A percentile compares a stretch with the other conserved stretches of the same genome.
phyloP scores from a whole-genome alignment of 64 coral and sea anemone species.

The Actinia equina region DNA sequence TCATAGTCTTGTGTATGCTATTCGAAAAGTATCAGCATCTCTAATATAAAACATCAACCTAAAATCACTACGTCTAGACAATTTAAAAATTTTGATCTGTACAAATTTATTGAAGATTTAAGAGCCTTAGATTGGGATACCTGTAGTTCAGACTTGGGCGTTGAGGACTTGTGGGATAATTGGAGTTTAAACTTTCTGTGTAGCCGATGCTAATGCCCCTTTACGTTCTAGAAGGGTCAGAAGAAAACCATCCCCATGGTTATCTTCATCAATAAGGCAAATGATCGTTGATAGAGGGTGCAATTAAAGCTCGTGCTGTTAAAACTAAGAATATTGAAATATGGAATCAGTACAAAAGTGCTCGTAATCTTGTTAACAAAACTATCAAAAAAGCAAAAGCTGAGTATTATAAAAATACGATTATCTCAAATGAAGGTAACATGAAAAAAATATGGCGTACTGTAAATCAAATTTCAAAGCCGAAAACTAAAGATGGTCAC shows the following conservation, averaged over 20 bases:
- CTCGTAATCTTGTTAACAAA: slow-evolving; percentile 23
- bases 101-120: neutral
- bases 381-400: slow-evolving; percentile 12
- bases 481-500: neutral
- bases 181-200: neutral
- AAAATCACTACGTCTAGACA: slow-evolving; percentile 20
- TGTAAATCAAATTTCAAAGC: slow-evolving; percentile 11
- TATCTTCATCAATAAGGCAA: neutral
- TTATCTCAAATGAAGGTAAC: slow-evolving; percentile 14
- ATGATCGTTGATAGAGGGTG: slow-evolving; percentile 10
- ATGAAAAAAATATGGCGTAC: slow-evolving; percentile 32
- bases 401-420: slow-evolving; percentile 22
- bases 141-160: neutral
- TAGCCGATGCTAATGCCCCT: slow-evolving; percentile 18
- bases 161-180: neutral
- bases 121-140: neutral
- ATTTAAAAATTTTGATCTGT: slow-evolving; percentile 1
- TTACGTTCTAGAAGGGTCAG: slow-evolving; percentile 15
- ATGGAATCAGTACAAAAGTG: slow-evolving; percentile 27
- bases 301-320: neutral
- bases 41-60: neutral
- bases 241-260: neutral
- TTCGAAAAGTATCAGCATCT: slow-evolving; percentile 2
- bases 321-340: neutral
- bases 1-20: slow-evolving; percentile 17